A percentile compares a stretch with the other conserved stretches of the same genome.
Conservation (phyloP, 1,140 invertebrate species). For the Antheraea mylitta region DNA sequence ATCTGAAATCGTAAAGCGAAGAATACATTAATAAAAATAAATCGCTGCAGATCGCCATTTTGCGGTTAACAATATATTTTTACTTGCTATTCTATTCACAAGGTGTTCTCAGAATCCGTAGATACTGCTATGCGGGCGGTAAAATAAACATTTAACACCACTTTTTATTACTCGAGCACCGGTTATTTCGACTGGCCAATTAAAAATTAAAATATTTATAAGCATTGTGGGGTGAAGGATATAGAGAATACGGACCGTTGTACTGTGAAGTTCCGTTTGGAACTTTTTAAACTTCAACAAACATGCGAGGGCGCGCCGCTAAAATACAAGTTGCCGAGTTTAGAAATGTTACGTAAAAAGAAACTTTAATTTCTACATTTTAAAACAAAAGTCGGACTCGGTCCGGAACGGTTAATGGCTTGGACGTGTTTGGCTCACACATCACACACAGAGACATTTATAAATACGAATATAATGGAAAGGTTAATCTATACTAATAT, state of each 20-base stretch:
- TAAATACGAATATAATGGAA: conserved; percentile 19
- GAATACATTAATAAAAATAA: conserved; percentile 7
- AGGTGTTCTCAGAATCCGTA: conserved; percentile 7
- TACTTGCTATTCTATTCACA: conserved; percentile 8
- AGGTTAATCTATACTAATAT: neutral
- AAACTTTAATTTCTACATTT: conserved; percentile 73
- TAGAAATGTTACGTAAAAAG: conserved; percentile 72
- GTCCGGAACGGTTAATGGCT: conserved; percentile 50
- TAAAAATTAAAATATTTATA: conserved; percentile 62
- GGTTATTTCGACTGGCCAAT: neutral
- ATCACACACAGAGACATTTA: neutral
- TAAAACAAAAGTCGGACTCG: conserved; percentile 58
- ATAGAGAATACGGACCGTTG: conserved; percentile 55
- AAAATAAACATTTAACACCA: conserved; percentile 12
- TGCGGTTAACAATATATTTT: conserved; percentile 10
- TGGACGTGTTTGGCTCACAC: conserved; percentile 37
- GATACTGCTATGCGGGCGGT: conserved; percentile 2
- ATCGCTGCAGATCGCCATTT: conserved; percentile 11
- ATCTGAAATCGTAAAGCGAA: conserved; percentile 13
- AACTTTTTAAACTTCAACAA: conserved; percentile 73
- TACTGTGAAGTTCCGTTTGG: conserved; percentile 45
- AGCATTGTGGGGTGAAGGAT: conserved; percentile 50
- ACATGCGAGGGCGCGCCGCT: conserved; percentile 63
- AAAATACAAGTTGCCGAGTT: conserved; percentile 74
- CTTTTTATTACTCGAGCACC: conserved; percentile 7